phyloP scores from a whole-genome alignment of 2,797 vertebrate genomes.

The Ispidina picta region DNA sequence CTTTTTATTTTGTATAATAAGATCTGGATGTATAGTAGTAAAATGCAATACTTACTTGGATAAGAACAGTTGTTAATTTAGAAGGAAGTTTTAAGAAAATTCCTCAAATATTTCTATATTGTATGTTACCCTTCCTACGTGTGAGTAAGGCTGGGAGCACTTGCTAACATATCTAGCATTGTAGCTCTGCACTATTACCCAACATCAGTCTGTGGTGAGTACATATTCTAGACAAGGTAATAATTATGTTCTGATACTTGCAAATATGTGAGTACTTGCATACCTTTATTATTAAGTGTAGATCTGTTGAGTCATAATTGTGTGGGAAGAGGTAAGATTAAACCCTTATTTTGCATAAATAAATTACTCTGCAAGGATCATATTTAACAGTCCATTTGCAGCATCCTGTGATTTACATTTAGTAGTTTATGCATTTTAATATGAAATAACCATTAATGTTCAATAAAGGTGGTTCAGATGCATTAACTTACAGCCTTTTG shows the following conservation, averaged over 20 bases:
- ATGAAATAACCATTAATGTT: neutral
- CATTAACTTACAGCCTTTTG: neutral
- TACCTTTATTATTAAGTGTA: slow-evolving; percentile 9
- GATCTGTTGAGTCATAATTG: slow-evolving; percentile 34
- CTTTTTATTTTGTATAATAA: neutral
- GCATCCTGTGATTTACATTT: neutral
- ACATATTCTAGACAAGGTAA: slow-evolving; percentile 1
- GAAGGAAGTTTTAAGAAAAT: neutral
- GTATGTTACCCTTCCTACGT: neutral
- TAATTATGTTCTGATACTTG: slow-evolving; percentile 32
- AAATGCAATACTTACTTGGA: neutral
- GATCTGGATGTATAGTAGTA: neutral
- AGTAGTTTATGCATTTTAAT: neutral
- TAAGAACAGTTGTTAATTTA: neutral
- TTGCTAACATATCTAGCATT: neutral
- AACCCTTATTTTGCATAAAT: neutral
- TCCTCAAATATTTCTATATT: neutral
- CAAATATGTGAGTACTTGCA: slow-evolving; percentile 36
- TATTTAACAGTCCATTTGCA: slow-evolving; percentile 14
- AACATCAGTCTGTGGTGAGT: slow-evolving; percentile 6
- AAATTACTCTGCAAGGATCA: neutral
- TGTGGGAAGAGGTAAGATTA: slow-evolving; percentile 16
- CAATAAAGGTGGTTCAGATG: neutral
- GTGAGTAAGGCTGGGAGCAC: neutral
- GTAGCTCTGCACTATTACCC: neutral